Evolutionary conservation across 2,797 vertebrate genomes (phyloP).

Genomic region (Chaetodon trifasciatus): DNA sequence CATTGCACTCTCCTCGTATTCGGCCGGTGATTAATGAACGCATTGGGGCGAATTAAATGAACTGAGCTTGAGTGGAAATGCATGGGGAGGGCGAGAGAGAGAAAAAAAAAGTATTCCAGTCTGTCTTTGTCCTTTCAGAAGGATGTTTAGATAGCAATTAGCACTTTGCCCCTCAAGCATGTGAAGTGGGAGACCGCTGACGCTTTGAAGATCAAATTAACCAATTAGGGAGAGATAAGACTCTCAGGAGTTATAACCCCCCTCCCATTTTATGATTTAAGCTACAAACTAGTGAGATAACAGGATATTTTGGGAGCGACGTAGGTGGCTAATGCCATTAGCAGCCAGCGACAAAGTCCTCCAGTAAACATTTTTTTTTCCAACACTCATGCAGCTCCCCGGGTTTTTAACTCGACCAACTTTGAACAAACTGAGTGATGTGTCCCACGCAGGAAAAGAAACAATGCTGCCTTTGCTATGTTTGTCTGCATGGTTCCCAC

Average conservation of each 20-base stretch:
- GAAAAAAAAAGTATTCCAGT: slow-evolving; percentile 22
- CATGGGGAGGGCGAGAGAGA: slow-evolving; percentile 26
- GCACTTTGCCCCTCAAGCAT: slow-evolving; percentile 77
- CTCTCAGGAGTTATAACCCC: slow-evolving; percentile 31
- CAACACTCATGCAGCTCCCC: not conserved
- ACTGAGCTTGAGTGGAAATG: slow-evolving; percentile 55
- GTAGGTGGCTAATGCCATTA: slow-evolving; percentile 22
- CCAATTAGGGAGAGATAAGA: slow-evolving; percentile 56
- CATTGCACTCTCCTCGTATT: slow-evolving; percentile 84
- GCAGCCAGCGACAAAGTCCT: slow-evolving; percentile 14
- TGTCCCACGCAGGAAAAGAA: slow-evolving; percentile 35
- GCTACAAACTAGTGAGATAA: slow-evolving; percentile 24
- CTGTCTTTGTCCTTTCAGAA: slow-evolving; percentile 74
- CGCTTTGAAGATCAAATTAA: slow-evolving; percentile 68
- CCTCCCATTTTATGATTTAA: slow-evolving; percentile 28
- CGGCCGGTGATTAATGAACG: slow-evolving; percentile 87
- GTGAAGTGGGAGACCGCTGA: slow-evolving; percentile 52
- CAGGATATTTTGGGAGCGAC: slow-evolving; percentile 5
- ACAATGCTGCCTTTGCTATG: slow-evolving; percentile 37
- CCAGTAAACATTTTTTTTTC: not conserved
- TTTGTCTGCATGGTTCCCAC: slow-evolving; percentile 66
- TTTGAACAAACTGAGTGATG: slow-evolving; percentile 38
- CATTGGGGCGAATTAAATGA: slow-evolving; percentile 66
- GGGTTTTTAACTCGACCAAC: not conserved
- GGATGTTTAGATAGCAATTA: slow-evolving; percentile 89